These are phyloP conservation scores for Rhabdomys dilectus DNA, from an alignment of 2,113 vertebrate species.

Conservation along the genomic window DNA sequence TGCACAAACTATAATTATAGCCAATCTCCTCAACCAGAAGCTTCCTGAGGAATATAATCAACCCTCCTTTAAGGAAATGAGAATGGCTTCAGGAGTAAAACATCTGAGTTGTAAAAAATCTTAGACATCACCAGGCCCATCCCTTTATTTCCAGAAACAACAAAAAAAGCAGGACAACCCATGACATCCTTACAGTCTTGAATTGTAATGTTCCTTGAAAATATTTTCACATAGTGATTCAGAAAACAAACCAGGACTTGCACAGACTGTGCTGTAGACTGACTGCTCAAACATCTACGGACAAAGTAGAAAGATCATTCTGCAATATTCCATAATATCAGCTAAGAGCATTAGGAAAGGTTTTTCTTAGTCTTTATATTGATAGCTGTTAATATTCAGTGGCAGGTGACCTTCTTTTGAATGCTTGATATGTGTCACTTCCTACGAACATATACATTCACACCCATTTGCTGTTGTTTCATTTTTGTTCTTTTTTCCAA, in stretches of 20 bases:
- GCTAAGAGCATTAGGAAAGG: not conserved
- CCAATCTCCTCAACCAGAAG: not conserved
- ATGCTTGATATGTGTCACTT: not conserved
- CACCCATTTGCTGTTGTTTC: not conserved
- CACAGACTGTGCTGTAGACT: accelerated
- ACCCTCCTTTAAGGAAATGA: not conserved
- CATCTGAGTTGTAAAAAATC: not conserved
- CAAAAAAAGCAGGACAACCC: not conserved
- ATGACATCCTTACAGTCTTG: not conserved
- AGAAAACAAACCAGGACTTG: not conserved
- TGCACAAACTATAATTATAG: not conserved
- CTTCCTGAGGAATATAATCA: not conserved
- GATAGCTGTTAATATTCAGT: not conserved
- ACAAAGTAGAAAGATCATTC: not conserved
- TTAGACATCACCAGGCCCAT: not conserved
- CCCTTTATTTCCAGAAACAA: not conserved
- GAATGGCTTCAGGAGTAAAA: not conserved
- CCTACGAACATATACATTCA: not conserved
- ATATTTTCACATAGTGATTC: not conserved
- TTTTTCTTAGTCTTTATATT: not conserved
- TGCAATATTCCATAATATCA: not conserved
- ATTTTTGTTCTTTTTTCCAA: not conserved
- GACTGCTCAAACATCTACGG: not conserved
- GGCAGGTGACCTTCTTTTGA: not conserved
- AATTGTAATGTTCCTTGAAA: not conserved